Base-by-base conservation (phyloP, 2,797 vertebrate genomes). In the Loriculus beryllinus region DNA sequence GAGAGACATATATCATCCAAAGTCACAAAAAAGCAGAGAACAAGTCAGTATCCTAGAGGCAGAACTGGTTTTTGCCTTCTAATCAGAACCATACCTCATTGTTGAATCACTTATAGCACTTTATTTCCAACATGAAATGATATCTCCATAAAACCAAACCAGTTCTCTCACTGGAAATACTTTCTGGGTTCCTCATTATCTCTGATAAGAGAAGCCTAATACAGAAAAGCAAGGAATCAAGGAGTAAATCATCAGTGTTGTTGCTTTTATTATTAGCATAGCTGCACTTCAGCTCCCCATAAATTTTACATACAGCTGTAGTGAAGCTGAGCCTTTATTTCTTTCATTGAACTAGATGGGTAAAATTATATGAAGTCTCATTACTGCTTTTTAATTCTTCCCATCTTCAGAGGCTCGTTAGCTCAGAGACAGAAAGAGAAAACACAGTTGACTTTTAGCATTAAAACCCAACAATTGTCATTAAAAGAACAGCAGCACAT, bases 61-160 rank as follows among this genome's bases (percentile, higher is more conserved):
- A 84, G 77, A 80, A 70, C 26, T 76, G 47, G 20, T 64, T 68
- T 94, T 91, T 90, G 84, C 82, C 31, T 28, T 62, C 81, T 54
- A 80, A 49, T 75, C 62, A 83, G 83, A 78, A 93, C 79, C 4
- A 67, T 25, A 49, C 25, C 21, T 76, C 71, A 51, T 59, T 87
- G 54, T 76, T 91, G 90, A 76, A 39, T 56, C 42, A 95, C 88
- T 91, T 96, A 75, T 23, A 43, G 42, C 45, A 85, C 64, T 95
- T 94, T 82, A 88, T 56, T 95, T 95, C 60, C 93, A 96, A 96
- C 28, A 84, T 90, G 62, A 43, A 85, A 82, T 22, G 20, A 95
- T 65, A 84, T 26, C 63, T 95, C 81, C 79, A 90, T 75, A 62
- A 86, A 94, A 92, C 43, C 72, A 95, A 93, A 86, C 77, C 54